A percentile compares a stretch with the other conserved stretches of the same genome.
phyloP scores from a whole-genome alignment of 2,888 invertebrate species.

The Amphipyra berbera region DNA sequence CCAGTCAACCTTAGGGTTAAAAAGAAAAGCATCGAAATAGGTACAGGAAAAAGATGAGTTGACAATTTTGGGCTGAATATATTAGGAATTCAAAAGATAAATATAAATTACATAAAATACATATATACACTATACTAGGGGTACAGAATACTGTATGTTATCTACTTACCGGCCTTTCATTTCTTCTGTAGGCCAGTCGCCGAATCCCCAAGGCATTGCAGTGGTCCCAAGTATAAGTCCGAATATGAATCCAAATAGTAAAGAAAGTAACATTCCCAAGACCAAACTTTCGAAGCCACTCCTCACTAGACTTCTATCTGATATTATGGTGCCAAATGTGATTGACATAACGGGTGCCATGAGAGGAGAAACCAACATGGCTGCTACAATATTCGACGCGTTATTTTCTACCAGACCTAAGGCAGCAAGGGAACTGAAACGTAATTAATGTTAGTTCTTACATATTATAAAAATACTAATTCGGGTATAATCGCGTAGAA shows the following conservation, averaged over 20 bases:
- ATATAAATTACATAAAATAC: too few relatives aligned
- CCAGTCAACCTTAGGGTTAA: too few relatives aligned
- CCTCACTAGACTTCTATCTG: constrained; percentile 92
- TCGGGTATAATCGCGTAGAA: too few relatives aligned
- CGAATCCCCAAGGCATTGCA: constrained; percentile 93
- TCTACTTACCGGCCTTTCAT: constrained; percentile 92
- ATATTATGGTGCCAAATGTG: constrained; percentile 95
- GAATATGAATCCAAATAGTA: constrained; percentile 94
- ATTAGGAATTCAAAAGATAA: too few relatives aligned
- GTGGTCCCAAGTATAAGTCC: constrained; percentile 93
- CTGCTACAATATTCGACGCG: constrained; percentile 94
- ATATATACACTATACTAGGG: too few relatives aligned
- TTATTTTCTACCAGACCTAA: constrained; percentile 95
- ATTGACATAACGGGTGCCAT: constrained; percentile 97
- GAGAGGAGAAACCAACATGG: constrained; percentile 93
- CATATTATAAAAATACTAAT: too few relatives aligned
- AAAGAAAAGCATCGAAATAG: too few relatives aligned
- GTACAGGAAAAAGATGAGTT: too few relatives aligned
- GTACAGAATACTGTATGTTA: too few relatives aligned
- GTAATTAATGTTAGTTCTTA: constrained; percentile 2
- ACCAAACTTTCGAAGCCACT: constrained; percentile 92
- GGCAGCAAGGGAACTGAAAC: constrained; percentile 94
- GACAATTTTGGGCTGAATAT: too few relatives aligned
- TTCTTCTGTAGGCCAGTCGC: constrained; percentile 94
- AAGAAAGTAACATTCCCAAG: constrained; percentile 93